Evolutionary conservation across 2,888 invertebrate species (phyloP), one percentile per base, ranked within the genome.

Genomic region (Megastigmus dorsalis): DNA sequence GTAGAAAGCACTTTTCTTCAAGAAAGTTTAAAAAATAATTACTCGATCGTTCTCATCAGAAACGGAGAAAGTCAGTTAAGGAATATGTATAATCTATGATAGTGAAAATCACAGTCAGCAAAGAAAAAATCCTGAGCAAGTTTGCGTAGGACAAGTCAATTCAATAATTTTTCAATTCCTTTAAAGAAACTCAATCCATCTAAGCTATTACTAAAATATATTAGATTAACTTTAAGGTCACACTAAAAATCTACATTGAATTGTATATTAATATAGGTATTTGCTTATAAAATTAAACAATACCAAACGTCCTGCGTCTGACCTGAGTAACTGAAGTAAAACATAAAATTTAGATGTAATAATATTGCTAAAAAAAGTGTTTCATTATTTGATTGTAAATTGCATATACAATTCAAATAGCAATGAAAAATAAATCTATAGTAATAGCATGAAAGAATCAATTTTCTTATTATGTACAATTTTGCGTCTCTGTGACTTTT

Each of bases 91-190:
- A n/a, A n/a, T 63, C 20, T 75, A 36, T 57, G 54, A 43, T 38
- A 59, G 36, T 66, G 38, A 38, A 50, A 60, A 73, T 73, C 76
- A 73, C 73, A 76, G 73, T 72, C 62, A 38, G 28, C 13, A 54
- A 73, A 54, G 36, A 55, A 70, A 45, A 73, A 48, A 62, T 73
- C 48, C 43, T 69, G 23, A 69, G 59, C 50, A 66, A 60, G 5
- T 52, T 28, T 54, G 68, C 28, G 28, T 23, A 66, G 41, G 57
- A 60, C 13, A 28, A 50, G 48, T 36, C n/a, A 67, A 55, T 38
- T 38, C 28, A 57, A 59, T 41, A 5, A 70, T 20, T 9, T 45
- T 50, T 41, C 13, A 2, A 60, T 15, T 52, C 33, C 13, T n/a
- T 65, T 48, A 30, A 57, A 36, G 43, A 9, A 33, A 48, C 5